phyloP scores from a whole-genome alignment of 2,888 invertebrate species.

The Macrosoma leucophasiata region DNA sequence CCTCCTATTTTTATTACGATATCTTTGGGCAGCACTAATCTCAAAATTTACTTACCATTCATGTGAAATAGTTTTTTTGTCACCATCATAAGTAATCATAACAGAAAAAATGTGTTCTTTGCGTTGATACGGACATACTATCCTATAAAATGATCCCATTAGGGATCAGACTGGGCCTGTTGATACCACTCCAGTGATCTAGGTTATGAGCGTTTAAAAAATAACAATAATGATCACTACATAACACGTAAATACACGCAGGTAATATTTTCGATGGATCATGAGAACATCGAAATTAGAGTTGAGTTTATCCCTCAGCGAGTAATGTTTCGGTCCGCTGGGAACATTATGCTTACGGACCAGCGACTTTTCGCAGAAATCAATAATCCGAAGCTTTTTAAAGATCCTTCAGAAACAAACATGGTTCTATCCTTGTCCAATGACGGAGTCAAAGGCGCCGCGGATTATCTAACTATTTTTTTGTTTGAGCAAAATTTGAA shows the following conservation, averaged over 20 bases:
- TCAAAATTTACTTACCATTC: too few relatives aligned
- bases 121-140: too few relatives aligned
- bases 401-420: constrained; percentile 62
- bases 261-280: constrained; percentile 49
- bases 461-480: constrained; percentile 63
- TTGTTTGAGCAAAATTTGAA: constrained; percentile 56
- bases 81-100: too few relatives aligned
- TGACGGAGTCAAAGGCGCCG: constrained; percentile 63
- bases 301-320: constrained; percentile 66
- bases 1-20: too few relatives aligned
- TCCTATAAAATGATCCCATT: too few relatives aligned
- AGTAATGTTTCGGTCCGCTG: constrained; percentile 64
- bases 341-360: constrained; percentile 62
- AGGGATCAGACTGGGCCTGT: too few relatives aligned
- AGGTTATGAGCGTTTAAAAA: too few relatives aligned
- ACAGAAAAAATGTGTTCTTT: too few relatives aligned
- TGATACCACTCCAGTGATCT: too few relatives aligned
- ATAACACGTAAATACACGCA: constrained; percentile 30
- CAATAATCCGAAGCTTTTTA: constrained; percentile 67
- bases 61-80: too few relatives aligned
- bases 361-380: constrained; percentile 63
- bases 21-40: too few relatives aligned
- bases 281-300: constrained; percentile 56
- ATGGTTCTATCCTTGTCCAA: constrained; percentile 43
- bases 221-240: too few relatives aligned